Percentiles rank a stretch among this genome's conserved stretches.
Evolutionary conservation across 2,797 vertebrate species (phyloP).

Genomic region (Pterois miles): DNA sequence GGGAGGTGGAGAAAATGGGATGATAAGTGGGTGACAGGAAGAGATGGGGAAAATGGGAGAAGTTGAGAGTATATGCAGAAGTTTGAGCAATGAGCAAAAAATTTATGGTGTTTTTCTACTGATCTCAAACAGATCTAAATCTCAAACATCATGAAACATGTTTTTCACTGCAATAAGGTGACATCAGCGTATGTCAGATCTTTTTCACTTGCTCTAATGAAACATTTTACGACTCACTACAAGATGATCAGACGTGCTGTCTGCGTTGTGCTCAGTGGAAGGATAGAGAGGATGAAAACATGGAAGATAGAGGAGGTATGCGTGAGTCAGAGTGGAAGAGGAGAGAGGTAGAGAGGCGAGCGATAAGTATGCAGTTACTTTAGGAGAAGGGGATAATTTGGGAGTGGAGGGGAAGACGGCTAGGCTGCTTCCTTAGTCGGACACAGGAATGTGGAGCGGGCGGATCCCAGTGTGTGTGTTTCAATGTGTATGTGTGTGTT

Average conservation of each 20-base stretch:
- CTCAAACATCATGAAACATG: neutral
- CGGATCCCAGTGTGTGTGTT: conserved; percentile 68
- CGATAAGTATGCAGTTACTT: conserved; percentile 74
- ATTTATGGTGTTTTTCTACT: neutral
- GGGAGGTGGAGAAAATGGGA: conserved; percentile 9
- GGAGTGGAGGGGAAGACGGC: conserved; percentile 79
- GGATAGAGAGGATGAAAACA: conserved; percentile 25
- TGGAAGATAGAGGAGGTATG: conserved; percentile 34
- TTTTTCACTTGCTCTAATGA: conserved; percentile 23
- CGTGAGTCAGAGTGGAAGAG: conserved; percentile 51
- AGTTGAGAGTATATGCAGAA: neutral
- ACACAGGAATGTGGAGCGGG: conserved; percentile 85
- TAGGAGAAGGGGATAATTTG: conserved; percentile 81
- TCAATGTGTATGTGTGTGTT: conserved; percentile 65
- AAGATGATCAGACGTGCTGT: conserved; percentile 29
- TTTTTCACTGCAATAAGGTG: conserved; percentile 12
- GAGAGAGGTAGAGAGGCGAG: conserved; percentile 67
- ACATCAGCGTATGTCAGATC: conserved; percentile 18
- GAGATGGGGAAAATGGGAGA: neutral
- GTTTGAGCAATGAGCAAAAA: neutral
- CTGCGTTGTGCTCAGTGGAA: conserved; percentile 9
- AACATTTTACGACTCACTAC: conserved; percentile 27
- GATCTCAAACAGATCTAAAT: too few relatives aligned
- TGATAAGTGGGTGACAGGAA: neutral
- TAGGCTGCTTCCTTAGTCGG: conserved; percentile 81